Evolutionary conservation across 1,140 invertebrate species (phyloP), one percentile per base, ranked within the genome.

Genomic region (Lordiphosa collinella): DNA sequence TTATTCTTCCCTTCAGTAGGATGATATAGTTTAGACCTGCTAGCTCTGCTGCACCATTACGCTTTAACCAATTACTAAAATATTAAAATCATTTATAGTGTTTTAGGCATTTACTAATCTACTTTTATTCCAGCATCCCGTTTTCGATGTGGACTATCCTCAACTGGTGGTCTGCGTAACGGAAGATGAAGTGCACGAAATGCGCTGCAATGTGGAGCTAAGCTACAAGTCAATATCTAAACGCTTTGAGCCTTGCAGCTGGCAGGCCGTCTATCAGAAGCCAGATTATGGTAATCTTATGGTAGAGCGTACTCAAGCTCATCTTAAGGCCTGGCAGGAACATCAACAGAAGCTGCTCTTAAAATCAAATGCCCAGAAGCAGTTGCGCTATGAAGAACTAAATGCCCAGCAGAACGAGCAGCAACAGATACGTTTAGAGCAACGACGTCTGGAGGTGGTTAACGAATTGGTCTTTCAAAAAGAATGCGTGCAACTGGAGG

Each of bases 121-220:
- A 1, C 2, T 25, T 46, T 25, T 5, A 2, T 48, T 70, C 1
- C 25, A 89, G 88, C 88, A 89, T 32, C 52, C 69, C 5, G 16
- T 88, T 1, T 88, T 88, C 6, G 51, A 51, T 1, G 46, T 78
- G 5, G 38, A 78, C 2, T 62, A 62, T 31, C 88, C 86, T 0
- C 22, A 54, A 5, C 48, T 89, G 16, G 32, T 51, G 1, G 69
- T 89, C 0, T 88, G 88, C 11, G 29, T 89, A 1, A 57, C 80
- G 0, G 61, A 80, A 14, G 52, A 70, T 1, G 60, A 88, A 40
- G 52, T 89, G 1, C 46, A 54, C 3, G 25, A 62, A 2, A 56
- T 86, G 50, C 61, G 59, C 7, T 49, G 50, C 1, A 47, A 29
- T 5, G 25, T 84, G 35, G 49, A 62, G 4, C 18, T 18, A 0